These are phyloP conservation scores for Brachyptera risi DNA, from an alignment of 2,888 invertebrate species.

Conservation along the genomic window DNA sequence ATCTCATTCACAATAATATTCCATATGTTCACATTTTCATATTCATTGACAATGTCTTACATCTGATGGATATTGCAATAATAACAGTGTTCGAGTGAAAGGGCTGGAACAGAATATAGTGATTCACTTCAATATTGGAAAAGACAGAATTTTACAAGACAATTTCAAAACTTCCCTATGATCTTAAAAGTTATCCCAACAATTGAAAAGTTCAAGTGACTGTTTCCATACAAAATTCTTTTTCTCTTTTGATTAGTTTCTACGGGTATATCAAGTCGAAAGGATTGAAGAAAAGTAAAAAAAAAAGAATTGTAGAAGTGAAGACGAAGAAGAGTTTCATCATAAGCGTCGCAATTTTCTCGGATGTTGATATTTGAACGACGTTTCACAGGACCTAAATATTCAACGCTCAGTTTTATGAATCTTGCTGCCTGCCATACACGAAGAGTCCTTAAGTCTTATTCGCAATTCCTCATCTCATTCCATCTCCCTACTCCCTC, in stretches of 20 bases:
- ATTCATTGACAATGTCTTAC: too few species aligned
- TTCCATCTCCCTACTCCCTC: not conserved
- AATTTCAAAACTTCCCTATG: too few species aligned
- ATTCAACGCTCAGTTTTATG: conserved; percentile 24
- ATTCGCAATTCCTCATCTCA: conserved; percentile 21
- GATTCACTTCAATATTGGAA: too few species aligned
- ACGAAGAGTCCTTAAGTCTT: conserved; percentile 23
- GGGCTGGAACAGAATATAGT: too few species aligned
- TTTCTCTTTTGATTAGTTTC: conserved; percentile 31
- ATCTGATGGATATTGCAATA: too few species aligned
- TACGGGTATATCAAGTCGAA: conserved; percentile 27
- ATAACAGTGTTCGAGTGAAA: too few species aligned
- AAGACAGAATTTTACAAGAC: conserved; percentile 1
- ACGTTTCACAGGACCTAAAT: conserved; percentile 13
- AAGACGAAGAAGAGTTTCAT: conserved; percentile 13
- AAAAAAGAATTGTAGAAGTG: too few species aligned
- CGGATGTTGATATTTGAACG: conserved; percentile 27
- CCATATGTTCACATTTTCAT: too few species aligned
- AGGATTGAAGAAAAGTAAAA: conserved; percentile 26
- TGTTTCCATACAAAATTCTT: conserved; percentile 28
- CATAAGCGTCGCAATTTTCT: conserved; percentile 25
- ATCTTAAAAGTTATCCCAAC: not conserved
- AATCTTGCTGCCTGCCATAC: conserved; percentile 18
- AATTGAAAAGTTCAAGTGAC: not conserved
- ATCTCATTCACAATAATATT: too few species aligned